phyloP scores from a whole-genome alignment of 2,797 vertebrate genomes.

The Urophycis tenuis region DNA sequence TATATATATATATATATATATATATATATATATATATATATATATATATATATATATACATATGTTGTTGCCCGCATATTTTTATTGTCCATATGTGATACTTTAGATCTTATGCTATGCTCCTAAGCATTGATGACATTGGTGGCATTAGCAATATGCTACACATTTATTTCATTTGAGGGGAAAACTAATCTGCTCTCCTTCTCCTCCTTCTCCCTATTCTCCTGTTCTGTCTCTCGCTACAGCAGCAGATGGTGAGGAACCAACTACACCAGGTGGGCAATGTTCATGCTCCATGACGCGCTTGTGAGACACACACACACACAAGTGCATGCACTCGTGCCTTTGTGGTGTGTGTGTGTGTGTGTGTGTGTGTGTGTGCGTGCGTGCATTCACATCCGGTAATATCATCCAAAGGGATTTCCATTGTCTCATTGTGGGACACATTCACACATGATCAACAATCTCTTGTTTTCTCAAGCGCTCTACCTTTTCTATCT shows the following conservation, averaged over 20 bases:
- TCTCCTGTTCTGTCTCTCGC: slow-evolving; percentile 28
- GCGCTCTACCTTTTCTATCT: slow-evolving; percentile 18
- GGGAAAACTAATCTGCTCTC: slow-evolving; percentile 43
- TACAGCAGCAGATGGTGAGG: slow-evolving; percentile 75
- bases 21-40: too few species aligned
- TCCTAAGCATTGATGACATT: not conserved
- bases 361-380: not conserved
- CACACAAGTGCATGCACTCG: too few species aligned
- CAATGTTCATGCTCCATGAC: slow-evolving; percentile 34
- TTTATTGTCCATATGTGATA: not conserved
- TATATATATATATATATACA: not conserved
- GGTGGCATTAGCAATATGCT: slow-evolving; percentile 25
- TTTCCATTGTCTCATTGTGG: not conserved
- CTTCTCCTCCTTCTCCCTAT: slow-evolving; percentile 11
- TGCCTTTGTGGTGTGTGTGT: not conserved
- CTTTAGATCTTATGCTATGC: not conserved
- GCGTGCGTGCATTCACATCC: not conserved
- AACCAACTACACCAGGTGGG: slow-evolving; percentile 76
- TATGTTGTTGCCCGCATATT: not conserved
- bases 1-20: too few species aligned
- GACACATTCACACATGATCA: not conserved
- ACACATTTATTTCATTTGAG: not conserved
- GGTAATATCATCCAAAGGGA: not conserved
- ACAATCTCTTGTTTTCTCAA: slow-evolving; percentile 19
- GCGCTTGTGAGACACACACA: not conserved